Evolutionary conservation across 2,113 vertebrate genomes (phyloP), one percentile per base, ranked within the genome.

Genomic region (Talpa occidentalis): DNA sequence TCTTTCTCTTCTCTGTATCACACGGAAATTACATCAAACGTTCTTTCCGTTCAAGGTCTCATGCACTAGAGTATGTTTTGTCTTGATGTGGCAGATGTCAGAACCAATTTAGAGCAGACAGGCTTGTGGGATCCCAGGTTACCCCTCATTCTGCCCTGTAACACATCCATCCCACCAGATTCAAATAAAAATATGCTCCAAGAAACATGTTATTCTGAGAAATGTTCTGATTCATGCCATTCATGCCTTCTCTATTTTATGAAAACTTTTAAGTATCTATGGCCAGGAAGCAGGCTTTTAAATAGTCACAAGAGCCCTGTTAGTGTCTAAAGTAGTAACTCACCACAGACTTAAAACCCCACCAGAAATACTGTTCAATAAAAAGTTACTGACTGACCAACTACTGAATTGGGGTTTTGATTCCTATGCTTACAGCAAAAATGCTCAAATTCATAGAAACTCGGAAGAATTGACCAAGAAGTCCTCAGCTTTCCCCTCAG

Each of bases 81-180:
- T 56, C 16, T 21, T 22, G 21, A 56, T 56, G 6, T 22, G 21
- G 52, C 4, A 6, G 52, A 17, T 19, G 17, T 3, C 52, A 54
- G 52, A 54, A 19, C 15, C 52, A 19, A 54, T 54, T 54, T 54
- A 54, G 3, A 54, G 52, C 54, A 56, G 54, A 11, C 54, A 56
- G 19, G 54, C 24, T 56, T 21, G 54, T 5, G 54, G 54, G 54
- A 21, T 56, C 21, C 9, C 19, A 22, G 9, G 19, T 56, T 56
- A 56, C 54, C 7, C 54, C 21, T 56, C 54, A 56, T 22, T 22
- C 54, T 56, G 19, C 54, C 21, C 54, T 56, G 19, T 62, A 10
- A 62, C 9, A 62, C 91, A 96, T 97, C 95, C 96, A 93, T 35
- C 76, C 59, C 47, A 95, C 47, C 70, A 95, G 83, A 92, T 93